Conservation (phyloP, 2,113 vertebrate genomes). For the Peromyscus californicus region DNA sequence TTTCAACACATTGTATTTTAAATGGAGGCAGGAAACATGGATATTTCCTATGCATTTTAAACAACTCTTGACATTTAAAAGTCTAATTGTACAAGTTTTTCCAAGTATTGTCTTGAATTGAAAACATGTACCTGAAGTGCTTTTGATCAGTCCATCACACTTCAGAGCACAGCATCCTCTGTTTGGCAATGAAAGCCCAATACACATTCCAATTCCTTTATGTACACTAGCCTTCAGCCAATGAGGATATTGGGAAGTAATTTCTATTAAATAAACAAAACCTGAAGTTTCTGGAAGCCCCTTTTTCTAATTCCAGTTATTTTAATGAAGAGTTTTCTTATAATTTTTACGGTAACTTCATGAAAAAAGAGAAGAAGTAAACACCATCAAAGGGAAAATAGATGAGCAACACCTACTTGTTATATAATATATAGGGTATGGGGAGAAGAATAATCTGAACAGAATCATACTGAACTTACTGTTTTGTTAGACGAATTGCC, state of each 20-base stretch:
- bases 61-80: conserved; percentile 53
- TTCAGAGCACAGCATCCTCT: not conserved
- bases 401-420: not conserved
- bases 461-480: not conserved
- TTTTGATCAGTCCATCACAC: not conserved
- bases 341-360: not conserved
- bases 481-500: not conserved
- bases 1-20: conserved; percentile 3
- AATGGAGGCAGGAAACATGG: not conserved
- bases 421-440: not conserved
- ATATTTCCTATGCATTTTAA: conserved; percentile 15
- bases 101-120: not conserved
- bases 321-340: not conserved
- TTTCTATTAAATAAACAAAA: not conserved
- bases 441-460: not conserved
- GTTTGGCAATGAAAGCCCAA: not conserved
- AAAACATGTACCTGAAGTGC: not conserved
- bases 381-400: not conserved
- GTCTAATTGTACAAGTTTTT: not conserved
- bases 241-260: not conserved
- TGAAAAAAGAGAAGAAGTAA: not conserved
- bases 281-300: not conserved
- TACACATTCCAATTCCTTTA: not conserved
- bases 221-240: not conserved
- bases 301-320: not conserved